A percentile compares a stretch with the other conserved stretches of the same genome.
phyloP scores from a whole-genome alignment of 2,888 invertebrate species.

The Drosophila anomalipes region DNA sequence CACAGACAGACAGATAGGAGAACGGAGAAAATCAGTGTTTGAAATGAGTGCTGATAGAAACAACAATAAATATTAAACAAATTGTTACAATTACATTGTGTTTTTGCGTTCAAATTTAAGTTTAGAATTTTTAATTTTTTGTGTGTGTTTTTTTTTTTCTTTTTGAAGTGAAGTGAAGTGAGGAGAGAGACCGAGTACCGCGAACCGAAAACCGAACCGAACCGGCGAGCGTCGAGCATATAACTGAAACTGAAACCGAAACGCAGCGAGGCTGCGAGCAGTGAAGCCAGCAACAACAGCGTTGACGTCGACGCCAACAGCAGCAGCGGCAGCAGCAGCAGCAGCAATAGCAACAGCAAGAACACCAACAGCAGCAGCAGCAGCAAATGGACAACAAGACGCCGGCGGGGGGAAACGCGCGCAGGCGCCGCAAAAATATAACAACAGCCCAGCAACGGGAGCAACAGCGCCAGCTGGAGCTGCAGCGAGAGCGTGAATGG shows the following conservation, averaged over 20 bases:
- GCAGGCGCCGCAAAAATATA: conserved; percentile 44
- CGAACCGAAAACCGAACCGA: conserved; percentile 59
- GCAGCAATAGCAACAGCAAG: conserved; percentile 11
- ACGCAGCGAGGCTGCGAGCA: conserved; percentile 29
- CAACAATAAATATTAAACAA: conserved; percentile 28
- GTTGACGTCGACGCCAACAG: conserved; percentile 13
- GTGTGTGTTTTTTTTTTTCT: background rate
- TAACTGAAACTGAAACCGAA: conserved; percentile 76
- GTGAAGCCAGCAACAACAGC: conserved; percentile 27
- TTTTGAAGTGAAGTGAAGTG: conserved; percentile 6
- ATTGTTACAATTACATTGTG: conserved; percentile 30
- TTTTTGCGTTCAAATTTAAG: conserved; percentile 56
- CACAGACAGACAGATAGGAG: background rate
- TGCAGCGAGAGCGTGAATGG: conserved; percentile 18
- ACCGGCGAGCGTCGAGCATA: conserved; percentile 78
- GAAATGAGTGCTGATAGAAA: conserved; percentile 13
- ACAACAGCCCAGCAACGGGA: conserved; percentile 3
- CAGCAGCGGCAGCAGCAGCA: conserved; percentile 16
- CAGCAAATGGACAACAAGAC: conserved; percentile 20
- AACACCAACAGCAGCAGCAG: conserved; percentile 16
- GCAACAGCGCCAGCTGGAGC: background rate
- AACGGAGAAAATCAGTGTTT: background rate
- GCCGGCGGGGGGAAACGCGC: conserved; percentile 29
- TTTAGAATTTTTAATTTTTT: conserved; percentile 25
- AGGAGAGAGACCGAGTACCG: conserved; percentile 21